A percentile compares a stretch with the other conserved stretches of the same genome.
phyloP scores from a whole-genome alignment of 2,797 vertebrate genomes.

The Mormyrus hasselquistii region DNA sequence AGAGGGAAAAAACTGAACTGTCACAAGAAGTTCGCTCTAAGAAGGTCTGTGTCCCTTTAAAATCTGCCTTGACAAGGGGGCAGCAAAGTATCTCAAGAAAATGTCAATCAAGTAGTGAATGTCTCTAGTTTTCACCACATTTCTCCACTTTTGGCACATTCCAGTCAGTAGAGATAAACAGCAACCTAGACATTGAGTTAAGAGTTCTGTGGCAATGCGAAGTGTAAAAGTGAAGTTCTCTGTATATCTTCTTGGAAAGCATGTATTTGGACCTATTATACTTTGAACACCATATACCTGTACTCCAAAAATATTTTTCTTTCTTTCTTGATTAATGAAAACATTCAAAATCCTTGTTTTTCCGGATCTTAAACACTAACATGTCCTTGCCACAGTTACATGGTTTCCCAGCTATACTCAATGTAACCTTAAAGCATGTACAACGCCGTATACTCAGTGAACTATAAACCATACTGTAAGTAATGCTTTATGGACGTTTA shows the following conservation, averaged over 20 bases:
- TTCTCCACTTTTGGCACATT: constrained; percentile 50
- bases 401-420: not conserved
- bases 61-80: constrained; percentile 45
- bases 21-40: constrained; percentile 37
- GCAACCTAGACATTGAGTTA: constrained; percentile 30
- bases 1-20: constrained; percentile 36
- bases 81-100: constrained; percentile 40
- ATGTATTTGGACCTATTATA: not conserved
- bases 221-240: not conserved
- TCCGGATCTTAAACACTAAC: not conserved
- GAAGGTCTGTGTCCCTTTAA: constrained; percentile 41
- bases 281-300: not conserved
- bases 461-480: not conserved
- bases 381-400: not conserved
- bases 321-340: not conserved
- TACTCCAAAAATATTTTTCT: not conserved
- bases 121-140: constrained; percentile 39
- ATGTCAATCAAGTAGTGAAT: constrained; percentile 50
- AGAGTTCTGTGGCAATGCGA: not conserved
- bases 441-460: not conserved
- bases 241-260: not conserved
- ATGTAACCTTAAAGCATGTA: not conserved
- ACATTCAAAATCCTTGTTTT: not conserved
- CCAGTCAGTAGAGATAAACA: constrained; percentile 45
- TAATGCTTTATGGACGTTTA: not conserved